Evolutionary conservation across 2,113 vertebrate species (phyloP).

Genomic region (Theristicus caerulescens): DNA sequence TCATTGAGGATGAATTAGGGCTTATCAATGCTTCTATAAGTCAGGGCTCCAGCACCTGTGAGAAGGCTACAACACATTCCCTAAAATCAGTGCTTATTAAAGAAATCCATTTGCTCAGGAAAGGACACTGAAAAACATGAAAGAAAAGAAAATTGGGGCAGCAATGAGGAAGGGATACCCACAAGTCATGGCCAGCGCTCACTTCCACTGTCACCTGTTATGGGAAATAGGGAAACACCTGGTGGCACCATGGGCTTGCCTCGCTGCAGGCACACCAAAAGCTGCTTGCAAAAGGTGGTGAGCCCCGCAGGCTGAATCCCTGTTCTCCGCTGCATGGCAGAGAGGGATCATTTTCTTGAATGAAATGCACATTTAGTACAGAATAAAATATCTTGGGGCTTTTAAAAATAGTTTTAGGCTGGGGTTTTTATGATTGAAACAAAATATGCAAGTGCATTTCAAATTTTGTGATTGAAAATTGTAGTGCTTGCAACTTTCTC

Average conservation of each 20-base stretch:
- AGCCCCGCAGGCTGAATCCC: neutral
- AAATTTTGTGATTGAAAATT: neutral
- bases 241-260: neutral
- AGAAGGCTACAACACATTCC: neutral
- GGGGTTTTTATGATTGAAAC: neutral
- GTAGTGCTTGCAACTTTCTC: accelerated
- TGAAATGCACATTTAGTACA: neutral
- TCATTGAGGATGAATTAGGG: neutral
- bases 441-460: neutral
- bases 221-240: neutral
- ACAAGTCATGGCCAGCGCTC: neutral
- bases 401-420: neutral
- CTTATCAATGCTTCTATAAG: neutral
- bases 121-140: neutral
- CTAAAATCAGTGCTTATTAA: neutral
- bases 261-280: neutral
- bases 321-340: neutral
- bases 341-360: neutral
- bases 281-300: neutral
- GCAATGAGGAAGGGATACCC: neutral
- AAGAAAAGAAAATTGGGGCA: neutral
- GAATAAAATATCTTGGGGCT: neutral
- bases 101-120: neutral
- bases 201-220: neutral
- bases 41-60: neutral